Evolutionary conservation across 1,140 invertebrate genomes (phyloP), one percentile per base, ranked within the genome.

Genomic region (Tetramorium simillimum): DNA sequence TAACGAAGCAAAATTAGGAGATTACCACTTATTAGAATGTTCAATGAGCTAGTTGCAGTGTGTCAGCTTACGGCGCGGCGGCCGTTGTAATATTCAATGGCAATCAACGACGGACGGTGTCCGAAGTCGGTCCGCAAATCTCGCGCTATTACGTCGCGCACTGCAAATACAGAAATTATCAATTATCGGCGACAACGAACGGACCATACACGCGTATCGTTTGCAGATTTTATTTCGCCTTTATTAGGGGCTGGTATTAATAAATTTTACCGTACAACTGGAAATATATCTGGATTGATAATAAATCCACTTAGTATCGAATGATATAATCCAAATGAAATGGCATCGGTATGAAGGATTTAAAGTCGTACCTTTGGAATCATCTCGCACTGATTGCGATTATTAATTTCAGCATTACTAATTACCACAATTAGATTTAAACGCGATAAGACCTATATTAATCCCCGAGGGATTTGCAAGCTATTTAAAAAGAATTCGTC

Each of bases 11-110:
- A 89, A 88, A 88, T 89, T 89, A 81, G 87, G 77, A 86, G 82
- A 78, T 89, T 89, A 86, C 78, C 88, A 86, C 86, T 89, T 77
- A 73, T 89, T 89, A 82, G 62, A n/a, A 46, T 51, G 53, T 37
- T 24, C 88, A 73, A 86, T 70, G 53, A 78, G 62, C 70, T 77
- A 73, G 37, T n/a, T 75, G 69, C n/a, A 84, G 75, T 84, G 33
- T 84, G 69, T 84, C 80, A 84, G 80, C 28, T 84, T 84, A 84
- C 53, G 7, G 18, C 40, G 28, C 53, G 7, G 18, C 40, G 28
- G 24, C 12, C 5, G 37, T 84, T 73, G 69, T 75, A 84, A 84
- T 73, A 73, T 84, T 58, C 69, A 84, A 43, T 69, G 53, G 40
- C 53, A 84, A 84, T 84, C 80, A 73, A 84, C 53, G 40, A 84